Base-by-base conservation (phyloP, 2,888 invertebrate genomes). In the Troides oblongomaculatus region DNA sequence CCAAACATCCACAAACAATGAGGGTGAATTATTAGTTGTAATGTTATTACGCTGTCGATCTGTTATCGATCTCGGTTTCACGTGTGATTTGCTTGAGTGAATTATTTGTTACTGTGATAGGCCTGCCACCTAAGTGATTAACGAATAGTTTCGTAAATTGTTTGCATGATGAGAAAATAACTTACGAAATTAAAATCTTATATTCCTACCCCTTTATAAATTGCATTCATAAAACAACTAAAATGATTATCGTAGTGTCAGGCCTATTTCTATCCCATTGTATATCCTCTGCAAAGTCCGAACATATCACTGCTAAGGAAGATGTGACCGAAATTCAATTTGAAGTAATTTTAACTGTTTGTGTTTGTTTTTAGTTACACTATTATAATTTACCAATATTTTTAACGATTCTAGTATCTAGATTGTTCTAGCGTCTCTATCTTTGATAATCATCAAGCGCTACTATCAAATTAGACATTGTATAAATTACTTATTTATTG, bases 1-100 rank as follows among this genome's bases (percentile, higher is more conserved):
- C 97, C 89, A 96, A 96, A 93, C 95, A 96, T 94, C 96, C 97
- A 88, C 95, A 96, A 94, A 97, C 98, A 84, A 93, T 98, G 93
- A 95, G 97, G 95, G 98, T 98, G 96, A 95, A 96, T 95, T 87
- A 85, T 80, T 73, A 76, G 73, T 76, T 74, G 71, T 74, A 72
- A 72, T 71, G 72, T 74, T 76, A 73, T 75, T 73, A 70, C 68
- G 59, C 68, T 72, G 63, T 73, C 61, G 69, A 63, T 62, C 70
- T 66, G 57, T 66, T 56, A 53, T 53, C 61, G 36, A 61, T 30
- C 64, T 50, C 64, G 63, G 50, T 68, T 65, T 65, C 71, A 68
- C 62, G 4, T 70, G 43, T 62, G 64, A 59, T 64, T 64, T 57
- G 64, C 68, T 64, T 71, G 2, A 57, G 46, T 60, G 58, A 23